Conservation (phyloP, 2,113 vertebrate species). For the Callithrix jacchus region DNA sequence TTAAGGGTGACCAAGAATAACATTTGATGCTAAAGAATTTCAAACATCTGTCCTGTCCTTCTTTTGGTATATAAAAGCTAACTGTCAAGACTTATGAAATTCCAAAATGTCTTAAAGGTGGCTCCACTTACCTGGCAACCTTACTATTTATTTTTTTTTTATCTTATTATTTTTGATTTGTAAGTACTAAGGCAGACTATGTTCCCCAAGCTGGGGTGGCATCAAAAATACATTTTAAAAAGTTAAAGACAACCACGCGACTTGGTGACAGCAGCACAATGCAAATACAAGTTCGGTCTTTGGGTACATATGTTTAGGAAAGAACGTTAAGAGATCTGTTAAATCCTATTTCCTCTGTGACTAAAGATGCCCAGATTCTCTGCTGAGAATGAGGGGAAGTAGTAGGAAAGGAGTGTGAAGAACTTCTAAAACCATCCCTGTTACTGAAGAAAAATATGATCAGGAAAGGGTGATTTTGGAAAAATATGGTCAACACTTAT, state of each 20-base stretch:
- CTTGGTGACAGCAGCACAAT: neutral
- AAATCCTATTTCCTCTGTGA: neutral
- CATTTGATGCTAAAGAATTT: neutral
- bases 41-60: neutral
- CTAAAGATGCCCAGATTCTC: neutral
- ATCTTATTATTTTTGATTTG: neutral
- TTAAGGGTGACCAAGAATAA: neutral
- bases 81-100: neutral
- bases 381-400: accelerated
- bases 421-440: neutral
- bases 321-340: neutral
- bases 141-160: neutral
- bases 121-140: neutral
- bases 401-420: neutral
- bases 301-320: neutral
- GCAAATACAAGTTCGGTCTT: neutral
- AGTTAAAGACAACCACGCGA: neutral
- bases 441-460: neutral
- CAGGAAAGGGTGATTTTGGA: neutral
- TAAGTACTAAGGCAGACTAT: neutral
- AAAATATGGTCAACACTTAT: neutral
- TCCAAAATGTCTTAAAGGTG: neutral
- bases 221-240: neutral
- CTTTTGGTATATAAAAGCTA: neutral
- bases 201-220: neutral